Percentiles rank a stretch among this genome's conserved stretches.
phyloP scores from a whole-genome alignment of 2,797 vertebrate species.

The Momotus momota region DNA sequence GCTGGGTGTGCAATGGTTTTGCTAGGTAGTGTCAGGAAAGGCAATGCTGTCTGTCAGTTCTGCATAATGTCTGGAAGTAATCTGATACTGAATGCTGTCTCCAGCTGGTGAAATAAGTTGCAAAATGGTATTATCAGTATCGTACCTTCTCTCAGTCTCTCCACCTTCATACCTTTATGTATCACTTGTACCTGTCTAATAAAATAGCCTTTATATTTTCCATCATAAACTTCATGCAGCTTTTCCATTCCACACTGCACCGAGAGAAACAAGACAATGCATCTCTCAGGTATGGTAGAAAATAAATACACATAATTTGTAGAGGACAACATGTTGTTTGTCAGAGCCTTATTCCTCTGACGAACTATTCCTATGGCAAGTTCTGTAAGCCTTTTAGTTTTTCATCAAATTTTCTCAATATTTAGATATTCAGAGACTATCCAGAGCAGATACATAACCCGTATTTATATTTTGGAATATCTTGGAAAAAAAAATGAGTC shows the following conservation, averaged over 20 bases:
- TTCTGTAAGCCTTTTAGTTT: background rate
- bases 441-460: background rate
- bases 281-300: background rate
- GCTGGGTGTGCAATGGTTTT: background rate
- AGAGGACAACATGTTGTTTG: background rate
- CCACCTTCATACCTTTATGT: background rate
- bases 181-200: background rate
- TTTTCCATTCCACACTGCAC: background rate
- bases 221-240: background rate
- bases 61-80: background rate
- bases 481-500: background rate
- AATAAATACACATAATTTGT: background rate
- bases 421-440: background rate
- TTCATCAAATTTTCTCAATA: background rate
- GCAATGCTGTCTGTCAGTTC: background rate
- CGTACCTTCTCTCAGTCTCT: background rate
- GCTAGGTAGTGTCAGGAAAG: background rate
- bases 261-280: background rate
- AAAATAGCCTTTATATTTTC: background rate
- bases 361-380: rapidly evolving
- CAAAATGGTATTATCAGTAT: background rate
- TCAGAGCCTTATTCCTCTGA: background rate
- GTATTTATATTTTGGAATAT: background rate
- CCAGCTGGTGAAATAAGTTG: background rate
- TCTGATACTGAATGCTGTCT: background rate